Evolutionary conservation across 2,113 vertebrate species (phyloP), one percentile per base, ranked within the genome.

Genomic region (Chaetodon trifascialis): DNA sequence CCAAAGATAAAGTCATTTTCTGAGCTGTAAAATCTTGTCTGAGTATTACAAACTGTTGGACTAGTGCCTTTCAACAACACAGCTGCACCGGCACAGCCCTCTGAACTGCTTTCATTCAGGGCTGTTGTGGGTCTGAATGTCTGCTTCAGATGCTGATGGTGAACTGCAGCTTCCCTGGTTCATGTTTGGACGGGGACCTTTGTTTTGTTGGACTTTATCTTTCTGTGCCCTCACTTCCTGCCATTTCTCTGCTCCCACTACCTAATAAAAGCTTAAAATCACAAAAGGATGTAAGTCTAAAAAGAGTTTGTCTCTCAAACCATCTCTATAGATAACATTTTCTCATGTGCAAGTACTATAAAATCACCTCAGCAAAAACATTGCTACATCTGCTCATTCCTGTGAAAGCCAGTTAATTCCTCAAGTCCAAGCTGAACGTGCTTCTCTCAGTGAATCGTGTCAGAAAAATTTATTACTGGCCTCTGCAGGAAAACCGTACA

Each of bases 381-480:
- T 25, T 46, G 21, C 52, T 34, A 1, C 58, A 38, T 51, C 42
- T 74, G 58, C 52, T 74, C 56, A 62, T 34, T 52, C 49, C 44
- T 42, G 56, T 15, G 34, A 42, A 46, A 47, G 25, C 1, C 25
- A 56, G 3, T 19, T 51, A 8, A 67, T 49, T 59, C 64, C 73
- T 68, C 15, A 0, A 10, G 10, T 46, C 49, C 38, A 21, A 40
- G 11, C 46, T 34, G 6, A 58, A 23, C 62, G 0, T 54, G 42
- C 30, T 55, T 68, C 17, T 54, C 34, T 51, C n/a, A 49, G 2
- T 62, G 8, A 76, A 0, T 34, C n/a, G 4, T 34, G 69, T 16
- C 16, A 66, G 16, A 79, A 52, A 44, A 23, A 51, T 79, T 52
- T 56, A 54, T 65, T 11, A 65, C 63, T 70, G 64, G 42, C 25